These are phyloP conservation scores for Thryonomys swinderianus DNA, from an alignment of 2,113 vertebrate species.

Conservation along the genomic window DNA sequence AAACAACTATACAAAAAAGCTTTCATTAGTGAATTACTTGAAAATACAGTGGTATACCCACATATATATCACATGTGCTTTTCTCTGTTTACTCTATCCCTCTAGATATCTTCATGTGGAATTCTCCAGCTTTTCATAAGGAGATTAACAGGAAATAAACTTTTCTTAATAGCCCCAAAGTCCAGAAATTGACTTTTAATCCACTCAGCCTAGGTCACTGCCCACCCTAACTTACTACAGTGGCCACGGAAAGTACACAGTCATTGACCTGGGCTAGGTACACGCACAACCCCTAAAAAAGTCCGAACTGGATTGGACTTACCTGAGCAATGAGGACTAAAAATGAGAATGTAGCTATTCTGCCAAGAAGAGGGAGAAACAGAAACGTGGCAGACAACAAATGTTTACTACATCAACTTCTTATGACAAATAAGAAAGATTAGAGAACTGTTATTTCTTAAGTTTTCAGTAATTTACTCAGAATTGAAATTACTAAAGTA, in stretches of 20 bases:
- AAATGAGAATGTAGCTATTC: neutral
- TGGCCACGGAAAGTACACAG: neutral
- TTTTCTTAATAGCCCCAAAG: neutral
- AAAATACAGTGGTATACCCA: neutral
- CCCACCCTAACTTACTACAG: neutral
- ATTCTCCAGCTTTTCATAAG: conserved; percentile 12
- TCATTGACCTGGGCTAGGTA: neutral
- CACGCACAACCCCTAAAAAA: neutral
- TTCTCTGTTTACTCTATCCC: neutral
- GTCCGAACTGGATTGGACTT: neutral
- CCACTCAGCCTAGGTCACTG: neutral
- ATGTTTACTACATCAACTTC: neutral
- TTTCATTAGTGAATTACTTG: neutral
- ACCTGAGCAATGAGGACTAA: neutral
- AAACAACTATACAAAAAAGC: neutral
- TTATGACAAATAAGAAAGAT: neutral
- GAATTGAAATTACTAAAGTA: conserved; percentile 51
- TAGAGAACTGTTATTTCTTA: neutral
- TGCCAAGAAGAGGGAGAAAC: neutral
- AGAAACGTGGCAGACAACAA: neutral
- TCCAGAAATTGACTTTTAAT: neutral
- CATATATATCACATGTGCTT: neutral
- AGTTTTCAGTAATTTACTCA: neutral
- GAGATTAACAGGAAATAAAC: neutral
- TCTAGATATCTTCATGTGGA: neutral